Evolutionary conservation across 35 echinoderm and acorn worm genomes (phyloP).

Genomic region (Hemicentrotus pulcherrimus): DNA sequence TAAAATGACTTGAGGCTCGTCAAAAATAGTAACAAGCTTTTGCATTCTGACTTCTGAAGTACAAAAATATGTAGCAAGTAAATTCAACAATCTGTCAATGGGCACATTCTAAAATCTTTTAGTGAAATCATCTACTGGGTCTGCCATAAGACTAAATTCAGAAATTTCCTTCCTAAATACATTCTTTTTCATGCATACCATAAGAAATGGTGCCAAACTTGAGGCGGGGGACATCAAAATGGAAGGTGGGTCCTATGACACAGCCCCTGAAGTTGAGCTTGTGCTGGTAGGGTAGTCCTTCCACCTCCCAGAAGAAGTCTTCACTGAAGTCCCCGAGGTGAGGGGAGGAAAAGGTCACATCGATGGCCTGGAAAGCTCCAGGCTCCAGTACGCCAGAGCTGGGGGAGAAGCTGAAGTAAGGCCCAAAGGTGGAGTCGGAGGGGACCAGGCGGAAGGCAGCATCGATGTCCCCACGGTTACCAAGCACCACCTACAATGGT

Average conservation of each 20-base stretch:
- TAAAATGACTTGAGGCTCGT: too few relatives aligned
- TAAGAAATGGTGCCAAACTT: slow-evolving; percentile 98
- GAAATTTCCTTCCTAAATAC: background rate
- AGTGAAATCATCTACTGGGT: too few relatives aligned
- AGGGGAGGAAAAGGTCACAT: slow-evolving; percentile 90
- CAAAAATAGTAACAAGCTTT: too few relatives aligned
- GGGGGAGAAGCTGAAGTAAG: slow-evolving; percentile 85
- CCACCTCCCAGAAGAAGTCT: slow-evolving; percentile 79
- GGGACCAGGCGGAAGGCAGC: slow-evolving; percentile 76
- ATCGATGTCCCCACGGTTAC: slow-evolving; percentile 96
- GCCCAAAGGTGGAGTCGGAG: slow-evolving; percentile 87
- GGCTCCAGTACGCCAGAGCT: slow-evolving; percentile 74
- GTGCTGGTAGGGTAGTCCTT: slow-evolving; percentile 79
- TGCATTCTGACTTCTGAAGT: too few relatives aligned
- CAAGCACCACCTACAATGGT: slow-evolving; percentile 75
- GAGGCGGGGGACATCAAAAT: slow-evolving; percentile 92
- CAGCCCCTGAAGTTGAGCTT: slow-evolving; percentile 86
- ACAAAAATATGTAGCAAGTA: too few relatives aligned
- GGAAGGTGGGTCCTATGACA: slow-evolving; percentile 98
- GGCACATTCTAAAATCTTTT: too few relatives aligned
- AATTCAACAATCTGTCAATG: too few relatives aligned
- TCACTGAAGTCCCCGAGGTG: slow-evolving; percentile 92
- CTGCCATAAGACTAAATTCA: background rate
- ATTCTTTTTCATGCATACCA: slow-evolving; percentile 60
- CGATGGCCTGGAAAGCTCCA: slow-evolving; percentile 88